Evolutionary conservation across 2,113 vertebrate species (phyloP).

Genomic region (Oryzias melastigma): DNA sequence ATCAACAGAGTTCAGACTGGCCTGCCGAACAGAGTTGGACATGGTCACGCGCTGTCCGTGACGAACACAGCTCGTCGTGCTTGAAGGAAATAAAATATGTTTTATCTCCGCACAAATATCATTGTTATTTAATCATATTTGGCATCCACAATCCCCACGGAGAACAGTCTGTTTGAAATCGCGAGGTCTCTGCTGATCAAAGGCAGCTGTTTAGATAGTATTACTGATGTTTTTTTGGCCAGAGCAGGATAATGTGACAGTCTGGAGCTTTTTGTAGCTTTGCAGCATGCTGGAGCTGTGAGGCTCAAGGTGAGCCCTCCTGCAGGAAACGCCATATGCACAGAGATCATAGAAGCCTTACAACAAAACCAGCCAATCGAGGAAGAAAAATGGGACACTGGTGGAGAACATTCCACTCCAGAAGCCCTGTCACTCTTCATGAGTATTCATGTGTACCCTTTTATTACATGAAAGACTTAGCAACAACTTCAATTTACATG

Average conservation of each 20-base stretch:
- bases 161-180: conserved; percentile 66
- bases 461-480: too few relatives aligned
- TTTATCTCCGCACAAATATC: conserved; percentile 66
- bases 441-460: too few relatives aligned
- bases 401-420: too few relatives aligned
- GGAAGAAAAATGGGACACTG: too few relatives aligned
- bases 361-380: too few relatives aligned
- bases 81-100: conserved; percentile 54
- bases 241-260: conserved; percentile 68
- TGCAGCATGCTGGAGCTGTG: conserved; percentile 34
- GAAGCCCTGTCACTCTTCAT: too few relatives aligned
- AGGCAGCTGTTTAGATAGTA: conserved; percentile 66
- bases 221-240: conserved; percentile 69
- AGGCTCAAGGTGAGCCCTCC: conserved; percentile 61
- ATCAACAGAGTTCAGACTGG: conserved; percentile 7
- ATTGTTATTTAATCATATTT: conserved; percentile 63
- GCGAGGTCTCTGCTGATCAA: conserved; percentile 72
- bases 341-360: conserved; percentile 11
- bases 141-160: conserved; percentile 57
- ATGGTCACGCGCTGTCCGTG: conserved; percentile 24
- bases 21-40: conserved; percentile 5
- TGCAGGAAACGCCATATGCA: conserved; percentile 50
- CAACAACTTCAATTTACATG: too few relatives aligned
- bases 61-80: conserved; percentile 70
- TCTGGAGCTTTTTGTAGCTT: conserved; percentile 59